Conservation (phyloP, 2,797 vertebrate genomes). For the Anguilla anguilla region DNA sequence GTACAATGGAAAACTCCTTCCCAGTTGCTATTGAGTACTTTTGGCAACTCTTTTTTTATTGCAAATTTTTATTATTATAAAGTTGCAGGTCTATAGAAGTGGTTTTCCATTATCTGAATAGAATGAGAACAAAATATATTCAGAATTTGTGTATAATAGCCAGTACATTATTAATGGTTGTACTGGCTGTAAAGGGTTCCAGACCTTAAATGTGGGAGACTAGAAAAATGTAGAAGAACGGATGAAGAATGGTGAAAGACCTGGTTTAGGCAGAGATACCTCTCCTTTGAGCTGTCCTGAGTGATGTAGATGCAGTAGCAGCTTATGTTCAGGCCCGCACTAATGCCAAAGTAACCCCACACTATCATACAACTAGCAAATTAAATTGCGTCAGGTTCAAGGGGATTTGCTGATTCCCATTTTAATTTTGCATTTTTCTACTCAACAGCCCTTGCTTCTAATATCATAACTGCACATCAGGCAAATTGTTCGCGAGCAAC, state of each 20-base stretch:
- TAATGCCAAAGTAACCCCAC: neutral
- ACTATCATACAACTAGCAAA: neutral
- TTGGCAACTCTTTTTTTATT: neutral
- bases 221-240: neutral
- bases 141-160: neutral
- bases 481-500: neutral
- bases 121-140: neutral
- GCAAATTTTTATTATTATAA: neutral
- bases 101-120: neutral
- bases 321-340: neutral
- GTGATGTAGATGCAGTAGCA: neutral
- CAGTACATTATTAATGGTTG: neutral
- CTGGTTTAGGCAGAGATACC: neutral
- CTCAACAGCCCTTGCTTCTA: slow-evolving; percentile 36
- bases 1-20: neutral
- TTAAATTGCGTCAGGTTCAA: slow-evolving; percentile 45
- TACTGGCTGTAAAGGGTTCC: no score
- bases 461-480: slow-evolving; percentile 15
- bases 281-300: neutral
- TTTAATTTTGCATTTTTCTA: slow-evolving; percentile 33
- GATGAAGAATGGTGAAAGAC: neutral
- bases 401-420: slow-evolving; percentile 53
- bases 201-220: neutral
- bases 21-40: neutral
- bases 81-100: neutral